Percentiles rank a stretch among this genome's conserved stretches.
Evolutionary conservation across 1,140 invertebrate genomes (phyloP).

Genomic region (Caligus rogercresseyi): DNA sequence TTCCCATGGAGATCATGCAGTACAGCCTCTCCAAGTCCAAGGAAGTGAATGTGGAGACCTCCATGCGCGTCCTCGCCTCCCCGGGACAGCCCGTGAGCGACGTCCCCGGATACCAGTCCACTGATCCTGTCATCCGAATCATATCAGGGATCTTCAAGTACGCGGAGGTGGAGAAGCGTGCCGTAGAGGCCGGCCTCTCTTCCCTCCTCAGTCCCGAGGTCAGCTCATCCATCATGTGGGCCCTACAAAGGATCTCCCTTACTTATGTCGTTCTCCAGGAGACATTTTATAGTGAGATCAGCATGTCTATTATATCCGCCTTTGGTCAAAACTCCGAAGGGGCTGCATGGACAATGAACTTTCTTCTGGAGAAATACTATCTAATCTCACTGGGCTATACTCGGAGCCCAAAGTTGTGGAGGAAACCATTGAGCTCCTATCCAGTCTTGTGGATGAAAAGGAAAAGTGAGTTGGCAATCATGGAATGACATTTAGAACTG

Average conservation of each 20-base stretch:
- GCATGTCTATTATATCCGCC: slow-evolving; percentile 30
- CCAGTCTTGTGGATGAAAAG: slow-evolving; percentile 37
- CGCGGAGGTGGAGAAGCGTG: slow-evolving; percentile 39
- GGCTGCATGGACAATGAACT: slow-evolving; percentile 40
- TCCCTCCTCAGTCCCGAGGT: slow-evolving; percentile 59
- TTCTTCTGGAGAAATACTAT: slow-evolving; percentile 41
- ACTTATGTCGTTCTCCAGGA: slow-evolving; percentile 53
- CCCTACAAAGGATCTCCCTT: slow-evolving; percentile 52
- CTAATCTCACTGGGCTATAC: slow-evolving; percentile 38
- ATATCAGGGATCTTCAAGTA: slow-evolving; percentile 6
- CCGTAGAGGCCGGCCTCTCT: slow-evolving; percentile 39
- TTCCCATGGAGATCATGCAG: slow-evolving; percentile 52
- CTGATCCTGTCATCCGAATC: slow-evolving; percentile 41
- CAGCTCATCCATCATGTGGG: slow-evolving; percentile 56
- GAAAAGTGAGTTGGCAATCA: slow-evolving; percentile 35
- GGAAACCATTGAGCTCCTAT: slow-evolving; percentile 40
- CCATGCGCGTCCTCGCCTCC: slow-evolving; percentile 39
- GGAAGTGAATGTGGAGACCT: slow-evolving; percentile 38
- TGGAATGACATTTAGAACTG: background rate
- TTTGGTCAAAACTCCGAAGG: slow-evolving; percentile 43
- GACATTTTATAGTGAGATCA: slow-evolving; percentile 44
- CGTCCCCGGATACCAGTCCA: slow-evolving; percentile 33
- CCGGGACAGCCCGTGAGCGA: slow-evolving; percentile 31
- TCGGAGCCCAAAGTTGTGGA: slow-evolving; percentile 39
- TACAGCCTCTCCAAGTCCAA: slow-evolving; percentile 42